Conservation (phyloP, 1,140 invertebrate species). For the Drosophila varians region DNA sequence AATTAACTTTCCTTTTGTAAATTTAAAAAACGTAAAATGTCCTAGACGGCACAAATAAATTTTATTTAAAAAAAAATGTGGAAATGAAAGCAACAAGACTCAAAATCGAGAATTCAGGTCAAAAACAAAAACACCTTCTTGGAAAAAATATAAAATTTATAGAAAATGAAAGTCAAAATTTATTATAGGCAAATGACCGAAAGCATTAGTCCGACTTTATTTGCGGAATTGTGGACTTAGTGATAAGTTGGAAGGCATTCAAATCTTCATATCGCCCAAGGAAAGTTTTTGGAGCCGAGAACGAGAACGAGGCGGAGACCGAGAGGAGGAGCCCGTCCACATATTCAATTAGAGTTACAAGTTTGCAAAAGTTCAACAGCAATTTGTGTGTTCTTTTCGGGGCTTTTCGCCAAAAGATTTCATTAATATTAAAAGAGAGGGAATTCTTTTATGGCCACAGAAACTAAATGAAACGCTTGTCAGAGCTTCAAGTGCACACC, state of each 20-base stretch:
- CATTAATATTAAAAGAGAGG: conserved; percentile 67
- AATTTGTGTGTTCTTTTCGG: conserved; percentile 54
- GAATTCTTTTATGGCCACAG: conserved; percentile 39
- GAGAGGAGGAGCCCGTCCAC: conserved; percentile 31
- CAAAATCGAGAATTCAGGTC: too few relatives aligned
- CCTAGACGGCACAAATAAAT: too few relatives aligned
- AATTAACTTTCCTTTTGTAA: too few relatives aligned
- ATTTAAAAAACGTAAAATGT: too few relatives aligned
- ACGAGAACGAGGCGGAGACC: too few relatives aligned
- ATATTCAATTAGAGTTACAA: conserved; percentile 71
- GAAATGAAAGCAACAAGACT: too few relatives aligned
- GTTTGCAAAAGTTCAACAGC: conserved; percentile 48
- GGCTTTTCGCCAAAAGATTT: conserved; percentile 58
- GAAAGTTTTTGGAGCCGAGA: conserved; percentile 13
- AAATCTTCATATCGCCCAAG: conserved; percentile 29
- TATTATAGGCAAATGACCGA: neutral
- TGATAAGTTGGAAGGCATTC: conserved; percentile 48
- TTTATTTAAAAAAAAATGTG: too few relatives aligned
- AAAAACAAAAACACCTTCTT: too few relatives aligned
- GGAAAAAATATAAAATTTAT: too few relatives aligned
- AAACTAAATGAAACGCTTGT: conserved; percentile 74
- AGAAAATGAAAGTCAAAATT: too few relatives aligned
- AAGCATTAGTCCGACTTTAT: neutral
- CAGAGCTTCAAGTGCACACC: conserved; percentile 23
- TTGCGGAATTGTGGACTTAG: neutral